phyloP scores from a whole-genome alignment of 2,888 invertebrate genomes.

The Drepana falcataria region DNA sequence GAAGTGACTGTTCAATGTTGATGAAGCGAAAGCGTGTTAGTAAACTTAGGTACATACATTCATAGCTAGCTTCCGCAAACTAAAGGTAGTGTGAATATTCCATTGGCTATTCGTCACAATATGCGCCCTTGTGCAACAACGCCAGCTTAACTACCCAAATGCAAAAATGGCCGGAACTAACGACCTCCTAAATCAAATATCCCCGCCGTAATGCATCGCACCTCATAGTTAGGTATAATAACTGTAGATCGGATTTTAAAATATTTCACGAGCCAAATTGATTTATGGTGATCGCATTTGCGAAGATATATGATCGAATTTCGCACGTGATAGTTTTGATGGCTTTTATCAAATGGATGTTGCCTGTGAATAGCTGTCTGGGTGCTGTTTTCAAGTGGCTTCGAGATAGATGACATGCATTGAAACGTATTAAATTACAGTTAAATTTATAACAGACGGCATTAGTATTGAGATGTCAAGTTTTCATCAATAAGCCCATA shows the following conservation, averaged over 20 bases:
- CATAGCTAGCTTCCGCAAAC: too few species aligned
- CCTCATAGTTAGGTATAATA: slow-evolving; percentile 31
- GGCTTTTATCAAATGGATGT: not conserved
- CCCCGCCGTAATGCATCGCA: slow-evolving; percentile 23
- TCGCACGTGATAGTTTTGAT: not conserved
- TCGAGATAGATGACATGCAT: not conserved
- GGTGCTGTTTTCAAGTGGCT: not conserved
- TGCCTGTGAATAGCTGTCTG: not conserved
- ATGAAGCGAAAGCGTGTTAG: too few species aligned
- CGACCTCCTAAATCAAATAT: slow-evolving; percentile 31
- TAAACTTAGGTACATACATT: too few species aligned
- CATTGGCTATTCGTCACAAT: too few species aligned
- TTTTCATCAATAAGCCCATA: too few species aligned
- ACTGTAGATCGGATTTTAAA: slow-evolving; percentile 51
- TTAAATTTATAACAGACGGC: too few species aligned
- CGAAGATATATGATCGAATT: not conserved
- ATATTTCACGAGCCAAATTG: slow-evolving; percentile 32
- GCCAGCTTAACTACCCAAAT: not conserved
- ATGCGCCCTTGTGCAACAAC: too few species aligned
- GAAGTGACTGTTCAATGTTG: too few species aligned
- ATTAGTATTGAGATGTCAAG: too few species aligned
- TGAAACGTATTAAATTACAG: too few species aligned
- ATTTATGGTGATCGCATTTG: slow-evolving; percentile 13
- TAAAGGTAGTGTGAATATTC: too few species aligned
- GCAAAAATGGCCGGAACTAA: slow-evolving; percentile 6